Percentiles rank a stretch among this genome's conserved stretches.
Conservation (phyloP, 35 echinoderm and acorn worm genomes). For the Lytechinus pictus region DNA sequence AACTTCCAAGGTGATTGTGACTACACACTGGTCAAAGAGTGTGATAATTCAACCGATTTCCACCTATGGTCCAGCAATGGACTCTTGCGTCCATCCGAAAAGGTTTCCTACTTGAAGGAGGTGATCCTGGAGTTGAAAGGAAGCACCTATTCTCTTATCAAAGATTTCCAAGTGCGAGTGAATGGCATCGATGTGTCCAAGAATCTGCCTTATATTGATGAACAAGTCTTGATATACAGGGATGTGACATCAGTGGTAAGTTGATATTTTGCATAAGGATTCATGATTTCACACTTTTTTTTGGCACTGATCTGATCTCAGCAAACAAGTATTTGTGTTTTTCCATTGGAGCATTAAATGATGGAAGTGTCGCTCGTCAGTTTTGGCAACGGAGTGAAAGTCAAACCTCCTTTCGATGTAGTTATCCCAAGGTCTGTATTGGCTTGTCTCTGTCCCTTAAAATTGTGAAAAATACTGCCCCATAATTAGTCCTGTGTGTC, state of each 20-base stretch:
- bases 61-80: slow-evolving; percentile 71
- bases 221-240: slow-evolving; percentile 16
- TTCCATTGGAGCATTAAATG: too few species aligned
- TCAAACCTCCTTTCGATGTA: too few species aligned
- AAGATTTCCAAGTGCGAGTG: slow-evolving; percentile 60
- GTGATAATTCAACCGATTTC: slow-evolving; percentile 49
- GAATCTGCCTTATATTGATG: slow-evolving; percentile 22
- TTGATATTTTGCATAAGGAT: background rate
- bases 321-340: too few species aligned
- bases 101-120: slow-evolving; percentile 56
- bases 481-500: too few species aligned
- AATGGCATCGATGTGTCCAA: slow-evolving; percentile 49
- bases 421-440: too few species aligned
- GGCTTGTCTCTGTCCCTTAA: background rate
- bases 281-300: slow-evolving; percentile 6
- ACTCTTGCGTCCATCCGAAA: slow-evolving; percentile 60
- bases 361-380: too few species aligned
- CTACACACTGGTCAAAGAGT: slow-evolving; percentile 81
- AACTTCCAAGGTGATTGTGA: slow-evolving; percentile 88
- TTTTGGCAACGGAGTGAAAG: too few species aligned
- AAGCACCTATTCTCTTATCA: slow-evolving; percentile 58
- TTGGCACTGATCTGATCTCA: background rate
- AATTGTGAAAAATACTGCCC: background rate
- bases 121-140: slow-evolving; percentile 53
- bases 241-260: slow-evolving; percentile 22